A percentile compares a stretch with the other conserved stretches of the same genome.
Conservation (phyloP, 2,888 invertebrate species). For the Lasioglossum zephyrum region DNA sequence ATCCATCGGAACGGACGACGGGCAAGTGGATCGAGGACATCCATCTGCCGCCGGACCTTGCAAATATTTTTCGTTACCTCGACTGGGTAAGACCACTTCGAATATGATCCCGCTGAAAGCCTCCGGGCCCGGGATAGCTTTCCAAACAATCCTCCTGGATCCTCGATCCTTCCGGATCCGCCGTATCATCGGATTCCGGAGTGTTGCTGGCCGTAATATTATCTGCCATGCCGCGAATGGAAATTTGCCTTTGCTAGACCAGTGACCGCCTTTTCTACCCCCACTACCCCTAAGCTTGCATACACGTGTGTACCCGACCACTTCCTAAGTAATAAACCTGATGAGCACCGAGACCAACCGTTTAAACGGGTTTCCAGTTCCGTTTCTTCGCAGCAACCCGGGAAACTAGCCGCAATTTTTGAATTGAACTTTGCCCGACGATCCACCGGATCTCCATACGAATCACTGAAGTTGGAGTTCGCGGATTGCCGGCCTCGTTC, state of each 20-base stretch:
- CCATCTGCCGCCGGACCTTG: constrained; percentile 47
- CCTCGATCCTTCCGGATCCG: neutral
- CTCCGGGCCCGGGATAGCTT: constrained; percentile 17
- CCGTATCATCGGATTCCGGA: constrained; percentile 39
- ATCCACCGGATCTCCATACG: constrained; percentile 21
- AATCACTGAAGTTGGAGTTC: constrained; percentile 22
- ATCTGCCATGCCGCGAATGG: constrained; percentile 20
- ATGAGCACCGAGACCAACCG: neutral
- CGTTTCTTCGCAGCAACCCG: neutral
- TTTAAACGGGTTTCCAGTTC: neutral
- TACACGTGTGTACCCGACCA: neutral
- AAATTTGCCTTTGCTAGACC: constrained; percentile 13
- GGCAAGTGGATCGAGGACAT: constrained; percentile 41
- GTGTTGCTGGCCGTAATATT: constrained; percentile 8
- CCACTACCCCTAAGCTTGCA: neutral
- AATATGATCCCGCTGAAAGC: constrained; percentile 42
- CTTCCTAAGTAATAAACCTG: constrained; percentile 32
- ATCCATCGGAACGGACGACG: constrained; percentile 27
- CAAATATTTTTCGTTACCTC: constrained; percentile 52
- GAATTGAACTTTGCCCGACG: constrained; percentile 23
- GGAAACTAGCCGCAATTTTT: constrained; percentile 14
- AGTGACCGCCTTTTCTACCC: neutral
- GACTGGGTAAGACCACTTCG: constrained; percentile 10
- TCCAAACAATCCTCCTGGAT: constrained; percentile 51
- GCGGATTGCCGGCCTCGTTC: constrained; percentile 1